Evolutionary conservation across 2,888 invertebrate genomes (phyloP), one percentile per base, ranked within the genome.

Genomic region (Trichacis sp.): DNA sequence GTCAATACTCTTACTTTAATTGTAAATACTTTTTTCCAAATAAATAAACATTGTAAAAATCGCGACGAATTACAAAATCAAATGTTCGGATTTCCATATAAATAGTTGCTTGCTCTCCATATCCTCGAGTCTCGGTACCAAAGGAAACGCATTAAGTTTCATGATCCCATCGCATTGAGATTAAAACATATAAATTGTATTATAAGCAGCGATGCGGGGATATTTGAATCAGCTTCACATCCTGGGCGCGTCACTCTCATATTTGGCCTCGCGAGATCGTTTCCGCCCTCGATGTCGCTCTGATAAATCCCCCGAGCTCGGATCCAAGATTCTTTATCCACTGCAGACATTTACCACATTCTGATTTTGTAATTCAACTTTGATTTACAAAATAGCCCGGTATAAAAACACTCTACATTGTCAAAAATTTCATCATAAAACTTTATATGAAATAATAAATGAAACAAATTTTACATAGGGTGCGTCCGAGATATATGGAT

Each of bases 161-260:
- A 15, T 12, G 40, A 40, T 40, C 14, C 40, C 40, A 40, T 40
- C 40, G 8, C 15, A 40, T 40, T 40, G 40, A 40, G 40, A 40
- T 40, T 40, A 40, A 15, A 40, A 40, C 40, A 40, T 40, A 40
- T 40, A 12, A 40, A 40, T 40, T 15, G 40, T 15, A 40, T 40
- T 40, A 40, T 40, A 40, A 40, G 40, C 40, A 40, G 15, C 40
- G 14, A 24, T 3, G 14, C 40, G 14, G 14, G 12, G 15, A 4
- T 12, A 15, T 15, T 6, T 15, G 15, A 40, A 40, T 40, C 12
- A 5, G 4, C 15, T 33, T 33, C 33, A n/a, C 33, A 33, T 33
- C n/a, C n/a, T 11, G 33, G 2, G 33, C n/a, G n/a, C 33, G 33
- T 33, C 33, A 33, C 33, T 33, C 33, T n/a, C 33, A n/a, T 33